These are phyloP conservation scores for Cataglyphis livida DNA, from an alignment of 2,888 invertebrate genomes.

Conservation along the genomic window DNA sequence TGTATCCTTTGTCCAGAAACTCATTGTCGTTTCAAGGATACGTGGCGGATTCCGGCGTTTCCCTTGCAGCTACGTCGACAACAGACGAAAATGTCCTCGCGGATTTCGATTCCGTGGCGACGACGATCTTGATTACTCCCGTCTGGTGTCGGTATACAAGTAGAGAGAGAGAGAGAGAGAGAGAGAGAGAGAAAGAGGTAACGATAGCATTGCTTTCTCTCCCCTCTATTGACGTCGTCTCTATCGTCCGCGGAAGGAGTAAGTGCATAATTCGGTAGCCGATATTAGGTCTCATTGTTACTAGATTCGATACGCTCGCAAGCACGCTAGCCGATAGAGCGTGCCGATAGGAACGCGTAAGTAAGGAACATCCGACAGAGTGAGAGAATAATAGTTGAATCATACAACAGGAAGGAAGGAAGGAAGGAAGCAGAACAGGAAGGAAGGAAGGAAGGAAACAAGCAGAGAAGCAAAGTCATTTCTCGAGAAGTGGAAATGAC, in stretches of 20 bases:
- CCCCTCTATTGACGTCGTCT: not conserved
- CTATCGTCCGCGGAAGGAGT: constrained; percentile 45
- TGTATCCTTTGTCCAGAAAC: constrained; percentile 60
- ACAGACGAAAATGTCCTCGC: constrained; percentile 59
- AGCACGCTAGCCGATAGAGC: constrained; percentile 26
- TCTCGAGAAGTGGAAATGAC: constrained; percentile 76
- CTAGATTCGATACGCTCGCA: constrained; percentile 67
- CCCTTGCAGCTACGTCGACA: constrained; percentile 36
- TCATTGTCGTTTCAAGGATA: constrained; percentile 56
- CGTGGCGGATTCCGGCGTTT: constrained; percentile 42
- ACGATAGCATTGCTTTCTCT: no score
- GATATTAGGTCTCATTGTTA: constrained; percentile 77
- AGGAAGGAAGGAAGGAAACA: constrained; percentile 60
- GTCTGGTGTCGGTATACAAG: constrained; percentile 10
- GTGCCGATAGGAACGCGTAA: constrained; percentile 9
- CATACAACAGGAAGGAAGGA: constrained; percentile 21
- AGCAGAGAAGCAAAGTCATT: constrained; percentile 58
- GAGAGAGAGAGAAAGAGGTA: not conserved
- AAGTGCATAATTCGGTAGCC: constrained; percentile 73
- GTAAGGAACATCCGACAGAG: constrained; percentile 45
- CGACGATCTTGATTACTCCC: constrained; percentile 67
- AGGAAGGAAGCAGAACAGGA: constrained; percentile 54
- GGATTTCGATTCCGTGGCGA: constrained; percentile 72
- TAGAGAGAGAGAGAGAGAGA: not conserved
- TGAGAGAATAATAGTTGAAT: constrained; percentile 5